These are phyloP conservation scores for Caenorhabditis briggsae DNA, from an alignment of 1,140 invertebrate genomes.

Conservation along the genomic window DNA sequence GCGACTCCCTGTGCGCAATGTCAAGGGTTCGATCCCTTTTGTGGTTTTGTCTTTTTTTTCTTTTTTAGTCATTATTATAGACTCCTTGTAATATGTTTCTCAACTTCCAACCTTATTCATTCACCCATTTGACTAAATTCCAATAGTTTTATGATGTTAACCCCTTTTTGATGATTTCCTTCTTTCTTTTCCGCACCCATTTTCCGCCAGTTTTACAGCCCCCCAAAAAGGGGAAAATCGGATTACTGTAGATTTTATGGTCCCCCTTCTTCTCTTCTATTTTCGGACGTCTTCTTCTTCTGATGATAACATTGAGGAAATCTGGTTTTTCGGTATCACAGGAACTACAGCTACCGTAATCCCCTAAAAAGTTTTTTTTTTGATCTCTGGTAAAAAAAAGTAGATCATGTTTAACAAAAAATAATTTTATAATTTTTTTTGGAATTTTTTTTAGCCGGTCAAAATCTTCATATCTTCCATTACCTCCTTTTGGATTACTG, in stretches of 20 bases:
- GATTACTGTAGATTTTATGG: neutral
- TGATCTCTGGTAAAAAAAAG: too few relatives aligned
- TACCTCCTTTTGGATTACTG: too few relatives aligned
- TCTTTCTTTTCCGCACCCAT: constrained; percentile 6
- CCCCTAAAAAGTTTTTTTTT: too few relatives aligned
- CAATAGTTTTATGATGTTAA: constrained; percentile 1
- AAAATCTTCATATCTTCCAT: too few relatives aligned
- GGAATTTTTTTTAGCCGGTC: too few relatives aligned
- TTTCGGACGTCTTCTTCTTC: neutral
- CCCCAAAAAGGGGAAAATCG: neutral
- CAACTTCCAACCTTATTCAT: neutral
- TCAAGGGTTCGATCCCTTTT: too few relatives aligned
- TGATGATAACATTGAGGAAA: neutral
- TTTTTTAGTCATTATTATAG: neutral
- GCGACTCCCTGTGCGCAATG: too few relatives aligned
- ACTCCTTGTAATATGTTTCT: neutral
- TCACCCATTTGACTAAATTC: neutral
- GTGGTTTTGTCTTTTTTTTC: neutral
- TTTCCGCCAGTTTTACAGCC: constrained; percentile 18
- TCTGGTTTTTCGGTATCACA: neutral
- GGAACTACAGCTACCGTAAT: too few relatives aligned
- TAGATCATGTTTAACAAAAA: too few relatives aligned
- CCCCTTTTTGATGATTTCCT: neutral
- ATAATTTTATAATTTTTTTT: too few relatives aligned
- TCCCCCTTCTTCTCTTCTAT: neutral